Conservation (phyloP, 2,113 vertebrate species). For the cat (Felis catus) region F.catus_Fca126_mat1.0 CM031417.1:59162501-59163000, state of each 20-base stretch:
- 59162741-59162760: not conserved
- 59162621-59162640: not conserved
- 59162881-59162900: too few relatives aligned
- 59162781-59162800: not conserved
- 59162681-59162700: not conserved
- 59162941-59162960: too few relatives aligned
- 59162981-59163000: too few relatives aligned
- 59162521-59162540: not conserved
- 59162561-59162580: not conserved
- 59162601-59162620: not conserved
- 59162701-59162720: not conserved
- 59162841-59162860: too few relatives aligned
- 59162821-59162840: too few relatives aligned
- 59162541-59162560: not conserved
- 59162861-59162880: too few relatives aligned
- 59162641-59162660: constrained; percentile 1
- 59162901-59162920: too few relatives aligned
- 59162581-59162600: not conserved
- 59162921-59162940: too few relatives aligned
- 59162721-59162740: not conserved
- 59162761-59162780: not conserved
- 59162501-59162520: not conserved
- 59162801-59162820: not conserved
- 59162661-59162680: not conserved
- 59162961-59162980: too few relatives aligned